A percentile compares a stretch with the other conserved stretches of the same genome.
phyloP scores from a whole-genome alignment of 2,888 invertebrate species.

The Clunio marinus region DNA sequence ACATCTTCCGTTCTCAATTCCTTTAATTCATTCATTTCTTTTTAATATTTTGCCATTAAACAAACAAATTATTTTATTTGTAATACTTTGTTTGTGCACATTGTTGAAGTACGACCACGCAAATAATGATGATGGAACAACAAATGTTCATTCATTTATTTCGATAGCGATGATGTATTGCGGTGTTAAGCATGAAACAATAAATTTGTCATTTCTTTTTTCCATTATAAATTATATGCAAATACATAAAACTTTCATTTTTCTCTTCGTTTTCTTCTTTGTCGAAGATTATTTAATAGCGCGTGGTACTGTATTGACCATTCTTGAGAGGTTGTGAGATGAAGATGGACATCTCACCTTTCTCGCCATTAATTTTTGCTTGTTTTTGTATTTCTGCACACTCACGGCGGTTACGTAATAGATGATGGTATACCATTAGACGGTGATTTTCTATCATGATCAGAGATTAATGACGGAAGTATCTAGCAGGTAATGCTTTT shows the following conservation, averaged over 20 bases:
- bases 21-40: too few species aligned
- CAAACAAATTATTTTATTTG: neutral
- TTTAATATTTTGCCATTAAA: neutral
- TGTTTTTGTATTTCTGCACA: neutral
- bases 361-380: too few species aligned
- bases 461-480: neutral
- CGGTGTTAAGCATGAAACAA: constrained; percentile 2
- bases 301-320: constrained; percentile 9
- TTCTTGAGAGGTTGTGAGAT: neutral
- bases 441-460: too few species aligned
- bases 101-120: too few species aligned
- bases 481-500: neutral
- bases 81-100: neutral
- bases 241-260: constrained; percentile 13
- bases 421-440: neutral
- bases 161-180: neutral
- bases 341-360: constrained; percentile 8
- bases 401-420: neutral
- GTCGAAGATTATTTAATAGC: neutral
- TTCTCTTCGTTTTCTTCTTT: neutral
- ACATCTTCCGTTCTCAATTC: too few species aligned
- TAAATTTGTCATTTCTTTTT: constrained; percentile 12
- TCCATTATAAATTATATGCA: neutral
- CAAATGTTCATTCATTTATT: too few species aligned
- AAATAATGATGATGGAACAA: too few species aligned